Base-by-base conservation (phyloP, 2,797 vertebrate species). In the Pipistrellus pipistrellus region DNA sequence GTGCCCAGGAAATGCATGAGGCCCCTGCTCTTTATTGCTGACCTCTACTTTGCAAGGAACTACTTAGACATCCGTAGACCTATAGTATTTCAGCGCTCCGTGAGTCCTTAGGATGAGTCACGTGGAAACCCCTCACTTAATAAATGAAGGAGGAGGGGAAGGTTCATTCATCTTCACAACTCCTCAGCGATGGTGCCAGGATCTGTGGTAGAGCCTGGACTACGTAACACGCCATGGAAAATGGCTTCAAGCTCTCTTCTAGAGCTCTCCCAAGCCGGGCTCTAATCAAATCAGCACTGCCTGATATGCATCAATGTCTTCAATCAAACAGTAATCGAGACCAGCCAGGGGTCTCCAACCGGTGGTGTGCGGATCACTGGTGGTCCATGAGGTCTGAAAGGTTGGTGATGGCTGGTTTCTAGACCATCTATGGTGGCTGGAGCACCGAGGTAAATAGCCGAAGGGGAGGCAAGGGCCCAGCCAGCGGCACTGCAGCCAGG, bases 161-260 rank as follows among this genome's bases (percentile, higher is more conserved):
- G 27, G 30, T 88, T 96, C 76, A 80, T 95, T 96, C 80, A 76
- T 95, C 69, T 86, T 62, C 48, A 69, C 62, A 82, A 83, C 51
- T 80, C 77, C 73, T 64, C n/a, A 48, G 55, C 0, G 4, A 55
- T 83, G 8, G 14, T 53, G 64, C 55, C 80, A 91, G 82, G 75
- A 55, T 64, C 93, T 95, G 83, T 73, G 93, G 95, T 77, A 86
- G 75, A 64, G 53, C 53, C 32, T 68, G 23, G 13, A 84, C 92
- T 88, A 75, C 2, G 48, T 77, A 94, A 93, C 18, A 44, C 81
- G 12, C 59, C 76, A 17, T 62, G 77, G 48, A 90, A 94, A 84
- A 69, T 44, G 78, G 78, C 71, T 83, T 95, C 46, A 38, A 46
- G 59, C 30, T 87, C 7, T 84, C 17, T 87, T 76, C 5, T 27